Percentiles rank a stretch among this genome's conserved stretches.
Evolutionary conservation across 1,140 invertebrate species (phyloP).

Genomic region (Lepidostoma basale): DNA sequence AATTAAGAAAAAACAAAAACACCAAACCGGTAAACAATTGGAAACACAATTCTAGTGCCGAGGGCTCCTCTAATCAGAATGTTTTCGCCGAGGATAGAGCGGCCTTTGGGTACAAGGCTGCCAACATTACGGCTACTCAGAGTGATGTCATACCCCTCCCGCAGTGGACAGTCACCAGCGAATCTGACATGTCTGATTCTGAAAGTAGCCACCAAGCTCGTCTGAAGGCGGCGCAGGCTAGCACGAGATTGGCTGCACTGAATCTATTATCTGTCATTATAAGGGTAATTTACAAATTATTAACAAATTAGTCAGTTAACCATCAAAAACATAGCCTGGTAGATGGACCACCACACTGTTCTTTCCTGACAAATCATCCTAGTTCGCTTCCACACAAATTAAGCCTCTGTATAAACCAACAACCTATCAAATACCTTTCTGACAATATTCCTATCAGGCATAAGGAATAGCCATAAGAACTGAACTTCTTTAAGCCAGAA

Average conservation of each 20-base stretch:
- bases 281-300: no score
- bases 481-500: no score
- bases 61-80: not conserved
- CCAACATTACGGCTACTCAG: conserved; percentile 51
- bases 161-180: conserved; percentile 51
- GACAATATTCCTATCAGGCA: no score
- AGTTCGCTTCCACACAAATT: no score
- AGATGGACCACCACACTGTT: no score
- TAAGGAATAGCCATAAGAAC: no score
- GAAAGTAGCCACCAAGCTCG: conserved; percentile 55
- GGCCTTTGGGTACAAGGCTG: conserved; percentile 49
- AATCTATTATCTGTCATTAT: conserved; percentile 57
- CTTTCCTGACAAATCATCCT: no score
- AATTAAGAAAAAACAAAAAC: conserved; percentile 29
- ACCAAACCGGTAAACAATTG: conserved; percentile 26
- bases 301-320: no score
- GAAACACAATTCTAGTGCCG: conserved; percentile 9
- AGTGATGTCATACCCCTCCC: conserved; percentile 48
- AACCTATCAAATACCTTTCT: no score
- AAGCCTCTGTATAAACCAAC: no score
- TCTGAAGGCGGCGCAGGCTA: conserved; percentile 53
- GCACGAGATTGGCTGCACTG: conserved; percentile 56
- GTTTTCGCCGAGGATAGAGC: not conserved
- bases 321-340: no score
- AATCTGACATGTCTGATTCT: conserved; percentile 59